Evolutionary conservation across 1,140 invertebrate species (phyloP).

Genomic region (Camponotus floridanus): DNA sequence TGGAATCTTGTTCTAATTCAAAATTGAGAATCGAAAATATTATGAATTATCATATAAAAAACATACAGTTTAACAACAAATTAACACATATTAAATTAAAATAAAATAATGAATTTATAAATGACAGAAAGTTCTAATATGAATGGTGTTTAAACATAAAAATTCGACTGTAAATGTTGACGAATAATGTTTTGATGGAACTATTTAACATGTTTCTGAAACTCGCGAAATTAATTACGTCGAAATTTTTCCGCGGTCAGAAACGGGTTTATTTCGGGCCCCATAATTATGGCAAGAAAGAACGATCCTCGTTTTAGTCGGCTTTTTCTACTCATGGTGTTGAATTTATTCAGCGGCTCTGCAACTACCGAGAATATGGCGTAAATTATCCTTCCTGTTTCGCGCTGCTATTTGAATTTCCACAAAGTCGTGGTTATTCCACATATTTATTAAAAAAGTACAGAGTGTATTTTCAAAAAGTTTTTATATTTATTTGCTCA

Average conservation of each 20-base stretch:
- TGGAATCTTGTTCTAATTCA: neutral
- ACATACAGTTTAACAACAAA: neutral
- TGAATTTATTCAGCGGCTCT: constrained; percentile 33
- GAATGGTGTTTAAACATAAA: neutral
- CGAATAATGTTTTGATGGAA: constrained; percentile 15
- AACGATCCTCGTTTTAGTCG: constrained; percentile 37
- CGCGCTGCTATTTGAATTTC: constrained; percentile 53
- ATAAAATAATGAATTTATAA: constrained; percentile 12
- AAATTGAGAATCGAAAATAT: neutral
- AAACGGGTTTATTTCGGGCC: constrained; percentile 22
- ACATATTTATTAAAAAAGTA: constrained; percentile 37
- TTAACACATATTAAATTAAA: neutral
- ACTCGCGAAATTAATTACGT: constrained; percentile 27
- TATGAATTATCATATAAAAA: neutral
- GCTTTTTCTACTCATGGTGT: constrained; percentile 32
- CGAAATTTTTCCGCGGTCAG: constrained; percentile 8
- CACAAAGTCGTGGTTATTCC: constrained; percentile 47
- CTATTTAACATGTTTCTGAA: constrained; percentile 17
- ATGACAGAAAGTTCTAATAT: neutral
- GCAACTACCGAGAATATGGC: constrained; percentile 22
- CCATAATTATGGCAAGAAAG: constrained; percentile 38
- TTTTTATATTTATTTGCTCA: constrained; percentile 5
- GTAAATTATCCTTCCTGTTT: constrained; percentile 50
- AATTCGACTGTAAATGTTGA: neutral
- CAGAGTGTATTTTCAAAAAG: constrained; percentile 44